phyloP scores from a whole-genome alignment of 1,140 invertebrate genomes.

The Drosophila oshimai region DNA sequence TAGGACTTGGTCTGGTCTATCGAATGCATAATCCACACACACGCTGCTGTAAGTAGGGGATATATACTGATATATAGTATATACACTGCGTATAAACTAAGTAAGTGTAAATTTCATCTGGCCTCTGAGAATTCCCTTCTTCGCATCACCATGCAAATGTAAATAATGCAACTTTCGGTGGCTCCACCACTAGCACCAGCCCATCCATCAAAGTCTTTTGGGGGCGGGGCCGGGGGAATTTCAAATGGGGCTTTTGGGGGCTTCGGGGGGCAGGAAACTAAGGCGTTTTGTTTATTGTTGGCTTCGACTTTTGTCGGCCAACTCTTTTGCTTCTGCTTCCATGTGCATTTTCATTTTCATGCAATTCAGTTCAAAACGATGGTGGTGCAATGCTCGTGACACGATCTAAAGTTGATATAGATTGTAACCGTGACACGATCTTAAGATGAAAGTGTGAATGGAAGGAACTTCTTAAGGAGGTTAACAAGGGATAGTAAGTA shows the following conservation, averaged over 20 bases:
- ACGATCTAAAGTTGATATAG: too few relatives aligned
- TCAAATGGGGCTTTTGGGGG: neutral
- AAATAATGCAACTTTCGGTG: constrained; percentile 40
- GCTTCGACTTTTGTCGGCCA: constrained; percentile 17
- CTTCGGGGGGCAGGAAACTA: neutral
- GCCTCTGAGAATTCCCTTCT: constrained; percentile 11
- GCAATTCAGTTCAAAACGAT: too few relatives aligned
- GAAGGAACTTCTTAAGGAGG: too few relatives aligned
- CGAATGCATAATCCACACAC: constrained; percentile 28
- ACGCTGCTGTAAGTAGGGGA: neutral
- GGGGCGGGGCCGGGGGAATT: neutral
- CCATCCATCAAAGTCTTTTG: constrained; percentile 37
- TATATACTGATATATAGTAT: neutral
- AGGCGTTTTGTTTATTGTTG: constrained; percentile 35
- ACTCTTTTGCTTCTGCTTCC: neutral
- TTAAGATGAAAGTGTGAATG: too few relatives aligned
- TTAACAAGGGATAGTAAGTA: too few relatives aligned
- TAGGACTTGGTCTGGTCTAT: constrained; percentile 27
- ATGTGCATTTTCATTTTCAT: too few relatives aligned
- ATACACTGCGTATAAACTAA: too few relatives aligned
- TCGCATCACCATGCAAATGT: constrained; percentile 14
- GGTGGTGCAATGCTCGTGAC: too few relatives aligned
- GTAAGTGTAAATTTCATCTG: constrained; percentile 24
- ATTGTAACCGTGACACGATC: too few relatives aligned
- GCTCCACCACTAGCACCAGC: too few relatives aligned